phyloP scores from a whole-genome alignment of 2,113 vertebrate species.

The Anguilla japonica region DNA sequence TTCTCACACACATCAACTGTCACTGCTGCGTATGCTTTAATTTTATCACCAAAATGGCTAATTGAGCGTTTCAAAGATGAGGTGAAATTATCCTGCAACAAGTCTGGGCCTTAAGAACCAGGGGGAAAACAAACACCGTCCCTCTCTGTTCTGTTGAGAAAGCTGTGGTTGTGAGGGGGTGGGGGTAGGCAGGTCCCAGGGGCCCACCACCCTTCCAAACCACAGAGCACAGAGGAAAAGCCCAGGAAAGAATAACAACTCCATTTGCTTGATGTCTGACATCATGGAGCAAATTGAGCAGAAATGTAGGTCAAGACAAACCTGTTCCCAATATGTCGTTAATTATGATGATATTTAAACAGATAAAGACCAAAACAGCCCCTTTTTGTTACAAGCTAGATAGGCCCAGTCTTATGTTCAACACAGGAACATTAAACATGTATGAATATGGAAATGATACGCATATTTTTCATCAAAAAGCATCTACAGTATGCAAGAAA shows the following conservation, averaged over 20 bases:
- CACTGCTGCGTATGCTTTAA: constrained; percentile 52
- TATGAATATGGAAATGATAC: not conserved
- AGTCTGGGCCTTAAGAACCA: constrained; percentile 35
- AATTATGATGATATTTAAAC: not conserved
- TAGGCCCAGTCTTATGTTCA: not conserved
- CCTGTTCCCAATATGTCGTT: constrained; percentile 23
- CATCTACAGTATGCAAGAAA: not conserved
- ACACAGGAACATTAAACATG: not conserved
- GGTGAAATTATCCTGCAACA: constrained; percentile 51
- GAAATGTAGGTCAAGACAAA: constrained; percentile 55
- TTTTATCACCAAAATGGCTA: constrained; percentile 60
- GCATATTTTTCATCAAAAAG: not conserved
- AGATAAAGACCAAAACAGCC: not conserved
- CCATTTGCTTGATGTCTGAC: constrained; percentile 55
- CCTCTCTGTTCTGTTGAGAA: constrained; percentile 54
- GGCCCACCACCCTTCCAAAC: constrained; percentile 51
- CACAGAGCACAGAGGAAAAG: constrained; percentile 61
- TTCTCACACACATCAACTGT: constrained; percentile 54
- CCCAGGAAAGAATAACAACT: constrained; percentile 58
- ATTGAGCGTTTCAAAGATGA: constrained; percentile 57
- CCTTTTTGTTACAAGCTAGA: no score
- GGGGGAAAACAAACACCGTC: constrained; percentile 52
- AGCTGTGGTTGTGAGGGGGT: constrained; percentile 43
- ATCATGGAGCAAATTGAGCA: constrained; percentile 51
- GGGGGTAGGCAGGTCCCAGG: constrained; percentile 36